These are phyloP conservation scores for Dicrostonyx torquatus DNA, from an alignment of 2,797 vertebrate species.

Conservation along the genomic window DNA sequence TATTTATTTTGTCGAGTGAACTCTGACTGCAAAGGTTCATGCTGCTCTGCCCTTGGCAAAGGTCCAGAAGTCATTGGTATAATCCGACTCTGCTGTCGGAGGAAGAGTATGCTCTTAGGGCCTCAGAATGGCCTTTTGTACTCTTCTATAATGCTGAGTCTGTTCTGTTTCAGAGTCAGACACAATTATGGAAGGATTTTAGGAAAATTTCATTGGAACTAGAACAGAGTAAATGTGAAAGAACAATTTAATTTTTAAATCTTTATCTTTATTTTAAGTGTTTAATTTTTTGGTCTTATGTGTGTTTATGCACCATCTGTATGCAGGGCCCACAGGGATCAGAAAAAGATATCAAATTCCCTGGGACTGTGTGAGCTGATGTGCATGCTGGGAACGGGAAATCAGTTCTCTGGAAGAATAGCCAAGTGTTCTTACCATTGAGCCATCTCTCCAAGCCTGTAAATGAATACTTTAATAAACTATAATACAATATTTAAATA, in stretches of 20 bases:
- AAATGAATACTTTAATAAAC: background rate
- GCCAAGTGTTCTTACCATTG: too few species aligned
- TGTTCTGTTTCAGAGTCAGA: background rate
- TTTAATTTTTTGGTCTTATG: background rate
- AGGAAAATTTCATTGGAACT: background rate
- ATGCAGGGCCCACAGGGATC: background rate
- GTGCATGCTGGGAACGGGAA: too few species aligned
- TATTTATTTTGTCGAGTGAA: constrained; percentile 25
- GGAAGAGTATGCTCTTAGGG: background rate
- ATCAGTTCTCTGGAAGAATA: background rate
- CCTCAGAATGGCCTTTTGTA: background rate
- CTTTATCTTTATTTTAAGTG: background rate
- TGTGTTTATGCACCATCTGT: background rate
- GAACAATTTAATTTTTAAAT: background rate
- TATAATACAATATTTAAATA: background rate
- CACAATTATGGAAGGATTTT: background rate
- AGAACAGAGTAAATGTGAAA: background rate
- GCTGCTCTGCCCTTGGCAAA: background rate
- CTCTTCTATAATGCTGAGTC: background rate
- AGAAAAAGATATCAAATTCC: background rate
- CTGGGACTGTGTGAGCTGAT: background rate
- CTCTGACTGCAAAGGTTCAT: background rate
- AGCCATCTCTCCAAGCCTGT: background rate
- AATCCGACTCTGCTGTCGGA: background rate
- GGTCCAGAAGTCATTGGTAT: background rate